Base-by-base conservation (phyloP, 2,797 vertebrate species). In the Anas acuta region DNA sequence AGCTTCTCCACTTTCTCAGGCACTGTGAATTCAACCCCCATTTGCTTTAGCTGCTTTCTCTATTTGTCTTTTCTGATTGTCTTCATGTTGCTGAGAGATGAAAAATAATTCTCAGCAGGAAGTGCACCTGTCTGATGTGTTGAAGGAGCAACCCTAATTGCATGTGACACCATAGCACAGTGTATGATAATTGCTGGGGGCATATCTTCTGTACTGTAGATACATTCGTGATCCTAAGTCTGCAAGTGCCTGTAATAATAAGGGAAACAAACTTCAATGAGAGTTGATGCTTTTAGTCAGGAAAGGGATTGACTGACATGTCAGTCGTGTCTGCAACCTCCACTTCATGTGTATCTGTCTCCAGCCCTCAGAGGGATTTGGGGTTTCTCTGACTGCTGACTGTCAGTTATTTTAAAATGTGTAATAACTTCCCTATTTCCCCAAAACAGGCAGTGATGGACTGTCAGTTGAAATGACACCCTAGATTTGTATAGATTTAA, bases 71-170 rank as follows among this genome's bases (percentile, higher is more conserved):
- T 87, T 81, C 47, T 1, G 2, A 35, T 93, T 78, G 64, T 13
- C 70, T 91, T 93, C 67, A 30, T 1, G 5, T 23, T 88, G 75
- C 72, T 94, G 79, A 88, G 79, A 75, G 62, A 84, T 25, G 43
- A 75, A 78, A 93, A 92, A 91, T 86, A 74, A 58, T 93, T 84
- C 70, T 75, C 67, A 53, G 43, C 66, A 81, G 87, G 79, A 90
- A 90, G 53, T 88, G 56, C 60, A 79, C 85, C 56, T 90, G 77
- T 71, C 81, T 93, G 77, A n/a, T 76, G 14, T 60, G 51, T 28
- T 62, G 85, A 73, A 92, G 77, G 57, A 90, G 37, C 53, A 64
- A 43, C 32, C 67, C 67, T 93, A 88, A 94, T 93, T 86, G 76
- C 3, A 1, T 57, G 67, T 94, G 92, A 47, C 91, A 86, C 28